Conservation (phyloP, 1,140 invertebrate genomes). For the Philotrypesis tridentata region DNA sequence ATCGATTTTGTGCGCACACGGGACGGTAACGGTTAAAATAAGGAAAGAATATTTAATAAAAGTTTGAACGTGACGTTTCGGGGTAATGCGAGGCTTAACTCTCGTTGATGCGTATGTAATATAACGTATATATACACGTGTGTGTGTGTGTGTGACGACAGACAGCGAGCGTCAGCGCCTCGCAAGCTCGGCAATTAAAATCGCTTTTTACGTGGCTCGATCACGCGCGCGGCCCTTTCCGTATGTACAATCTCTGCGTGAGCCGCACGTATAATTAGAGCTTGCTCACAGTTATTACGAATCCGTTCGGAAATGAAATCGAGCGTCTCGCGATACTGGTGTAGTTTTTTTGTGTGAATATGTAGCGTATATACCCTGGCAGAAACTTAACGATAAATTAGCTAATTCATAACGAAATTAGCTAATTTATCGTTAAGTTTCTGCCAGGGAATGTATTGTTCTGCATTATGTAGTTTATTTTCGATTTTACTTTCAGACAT, state of each 20-base stretch:
- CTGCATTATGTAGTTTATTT: no score
- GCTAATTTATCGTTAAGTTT: no score
- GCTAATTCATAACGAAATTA: no score
- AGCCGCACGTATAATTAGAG: neutral
- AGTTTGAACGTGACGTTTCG: no score
- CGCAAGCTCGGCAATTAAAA: conserved; percentile 14
- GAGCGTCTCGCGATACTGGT: neutral
- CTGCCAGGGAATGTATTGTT: no score
- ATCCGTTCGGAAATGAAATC: neutral
- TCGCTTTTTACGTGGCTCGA: conserved; percentile 19
- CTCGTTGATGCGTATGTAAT: no score
- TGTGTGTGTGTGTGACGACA: neutral
- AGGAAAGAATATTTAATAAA: no score
- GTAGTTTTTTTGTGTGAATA: neutral
- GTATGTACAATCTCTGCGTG: neutral
- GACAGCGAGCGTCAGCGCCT: neutral
- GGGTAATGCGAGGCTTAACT: no score
- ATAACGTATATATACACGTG: no score
- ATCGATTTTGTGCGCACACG: neutral
- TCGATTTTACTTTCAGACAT: no score
- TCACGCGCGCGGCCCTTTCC: neutral
- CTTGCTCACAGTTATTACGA: neutral
- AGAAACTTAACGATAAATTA: no score
- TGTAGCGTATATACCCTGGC: no score
- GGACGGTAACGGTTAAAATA: neutral